phyloP scores from a whole-genome alignment of 2,113 vertebrate genomes.

The Paradoxurus hermaphroditus region DNA sequence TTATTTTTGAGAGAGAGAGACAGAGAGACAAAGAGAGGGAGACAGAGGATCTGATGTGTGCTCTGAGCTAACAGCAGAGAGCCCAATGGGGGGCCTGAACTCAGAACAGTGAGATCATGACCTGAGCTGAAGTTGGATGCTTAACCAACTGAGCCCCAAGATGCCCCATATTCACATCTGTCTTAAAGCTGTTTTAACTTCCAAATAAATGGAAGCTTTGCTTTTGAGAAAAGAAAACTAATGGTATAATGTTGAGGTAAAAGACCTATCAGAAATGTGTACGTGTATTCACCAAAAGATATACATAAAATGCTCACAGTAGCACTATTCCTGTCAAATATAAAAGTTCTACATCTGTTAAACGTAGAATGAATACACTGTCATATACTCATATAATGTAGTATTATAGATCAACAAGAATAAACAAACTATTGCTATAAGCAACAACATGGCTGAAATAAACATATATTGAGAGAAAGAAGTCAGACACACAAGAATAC shows the following conservation, averaged over 20 bases:
- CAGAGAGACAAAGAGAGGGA: too few relatives aligned
- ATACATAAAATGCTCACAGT: neutral
- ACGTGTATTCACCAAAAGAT: neutral
- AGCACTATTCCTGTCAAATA: constrained; percentile 29
- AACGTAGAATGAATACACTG: neutral
- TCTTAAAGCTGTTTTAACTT: constrained; percentile 5
- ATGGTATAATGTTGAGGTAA: neutral
- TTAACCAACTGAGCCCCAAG: too few relatives aligned
- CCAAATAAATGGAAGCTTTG: constrained; percentile 18
- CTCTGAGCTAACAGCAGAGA: too few relatives aligned
- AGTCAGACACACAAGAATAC: neutral
- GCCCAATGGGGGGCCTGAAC: too few relatives aligned
- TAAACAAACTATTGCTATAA: constrained; percentile 26
- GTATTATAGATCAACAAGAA: neutral
- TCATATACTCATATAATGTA: neutral
- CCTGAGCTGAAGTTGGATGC: too few relatives aligned
- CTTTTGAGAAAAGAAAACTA: constrained; percentile 32
- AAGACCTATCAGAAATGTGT: neutral
- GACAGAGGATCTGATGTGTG: too few relatives aligned
- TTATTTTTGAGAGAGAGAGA: too few relatives aligned
- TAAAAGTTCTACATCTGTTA: neutral
- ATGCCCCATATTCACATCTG: neutral
- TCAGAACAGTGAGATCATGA: too few relatives aligned
- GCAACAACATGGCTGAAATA: neutral
- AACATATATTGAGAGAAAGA: neutral